Conservation (phyloP, 2,888 invertebrate species). For the Tanypteryx hageni region DNA sequence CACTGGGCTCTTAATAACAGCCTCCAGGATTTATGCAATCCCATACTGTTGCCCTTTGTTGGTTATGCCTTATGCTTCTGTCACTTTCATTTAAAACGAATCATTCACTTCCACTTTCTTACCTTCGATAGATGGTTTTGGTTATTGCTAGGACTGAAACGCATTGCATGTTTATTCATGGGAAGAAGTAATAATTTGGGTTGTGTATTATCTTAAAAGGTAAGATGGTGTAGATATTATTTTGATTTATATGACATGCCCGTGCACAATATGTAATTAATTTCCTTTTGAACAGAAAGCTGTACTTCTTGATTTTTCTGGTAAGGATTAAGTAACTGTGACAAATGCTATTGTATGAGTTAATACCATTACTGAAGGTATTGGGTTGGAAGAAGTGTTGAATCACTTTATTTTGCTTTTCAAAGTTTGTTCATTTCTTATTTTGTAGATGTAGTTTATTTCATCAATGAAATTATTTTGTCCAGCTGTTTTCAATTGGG, state of each 20-base stretch:
- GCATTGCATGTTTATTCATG: conserved; percentile 12
- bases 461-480: neutral
- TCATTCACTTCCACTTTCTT: neutral
- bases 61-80: conserved; percentile 9
- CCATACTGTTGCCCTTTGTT: neutral
- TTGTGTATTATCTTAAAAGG: neutral
- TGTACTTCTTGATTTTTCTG: neutral
- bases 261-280: neutral
- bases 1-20: conserved; percentile 23
- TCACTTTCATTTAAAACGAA: neutral
- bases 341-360: neutral
- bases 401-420: neutral
- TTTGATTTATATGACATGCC: neutral
- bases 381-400: neutral
- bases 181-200: neutral
- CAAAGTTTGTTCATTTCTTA: neutral
- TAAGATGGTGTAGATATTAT: neutral
- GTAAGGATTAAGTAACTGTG: neutral
- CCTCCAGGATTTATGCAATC: neutral
- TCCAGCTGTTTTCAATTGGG: neutral
- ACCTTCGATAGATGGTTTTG: neutral
- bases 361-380: neutral
- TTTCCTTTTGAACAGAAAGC: neutral
- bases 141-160: neutral
- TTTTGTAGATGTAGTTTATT: neutral